Base-by-base conservation (phyloP, 1,140 invertebrate genomes). In the Nasonia giraulti region DNA sequence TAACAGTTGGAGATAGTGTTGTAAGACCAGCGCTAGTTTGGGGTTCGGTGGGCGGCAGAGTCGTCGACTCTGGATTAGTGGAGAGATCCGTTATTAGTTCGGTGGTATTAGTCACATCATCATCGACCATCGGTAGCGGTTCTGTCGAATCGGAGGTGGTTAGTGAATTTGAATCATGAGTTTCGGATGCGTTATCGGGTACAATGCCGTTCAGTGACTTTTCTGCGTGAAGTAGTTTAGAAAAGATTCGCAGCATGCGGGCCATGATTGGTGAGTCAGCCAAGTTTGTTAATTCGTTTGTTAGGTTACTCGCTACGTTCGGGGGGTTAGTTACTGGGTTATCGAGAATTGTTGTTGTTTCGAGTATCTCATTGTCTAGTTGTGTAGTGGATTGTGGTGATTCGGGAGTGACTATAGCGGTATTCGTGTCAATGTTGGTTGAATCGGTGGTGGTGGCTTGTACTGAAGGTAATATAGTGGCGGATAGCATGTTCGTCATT, bases 1-100 rank as follows among this genome's bases (percentile, higher is more conserved):
- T 86, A 87, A 90, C 55, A 91, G 86, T 92, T 92, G 92, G 89
- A 89, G 50, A 89, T 84, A 90, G 87, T 76, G 87, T 89, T 50
- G 86, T 85, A 85, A 86, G 78, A 83, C 81, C 47, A 14, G 47
- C 75, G 77, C 83, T 87, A 37, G 75, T 89, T 88, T 87, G 85
- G 77, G 55, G 6, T n/a, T 86, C 85, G 79, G 87, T 75, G 68
- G 76, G 78, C 68, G 79, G 85, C 68, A 80, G 85, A 76, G 80
- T 88, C 80, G 31, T 74, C 23, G 83, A 84, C 83, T 85, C 86
- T 87, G 76, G 0, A 71, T 82, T 85, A 84, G 76, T 75, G 76
- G 55, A 82, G 47, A 78, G 44, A 75, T 78, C 33, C 74, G 68
- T 62, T 79, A 86, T 47, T 79, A 86, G 20, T 84, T 27, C 27